A percentile compares a stretch with the other conserved stretches of the same genome.
Conservation (phyloP, 2,113 vertebrate genomes). For the Acrocephalus arundinaceus region DNA sequence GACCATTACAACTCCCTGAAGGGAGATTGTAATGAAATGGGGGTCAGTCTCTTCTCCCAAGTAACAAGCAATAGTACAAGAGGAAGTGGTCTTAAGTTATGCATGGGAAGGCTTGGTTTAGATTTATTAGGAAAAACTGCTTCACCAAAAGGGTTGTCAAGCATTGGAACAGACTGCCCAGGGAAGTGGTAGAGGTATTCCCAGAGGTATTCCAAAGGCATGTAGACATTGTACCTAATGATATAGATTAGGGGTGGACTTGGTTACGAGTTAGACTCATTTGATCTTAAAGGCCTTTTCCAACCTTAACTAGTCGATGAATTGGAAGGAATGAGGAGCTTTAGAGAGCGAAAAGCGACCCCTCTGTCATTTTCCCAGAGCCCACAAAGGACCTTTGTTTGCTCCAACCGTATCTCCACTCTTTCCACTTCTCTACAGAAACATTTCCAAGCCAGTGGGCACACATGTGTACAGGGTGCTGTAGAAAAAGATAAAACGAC, state of each 20-base stretch:
- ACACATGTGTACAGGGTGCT: not conserved
- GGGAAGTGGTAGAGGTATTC: not conserved
- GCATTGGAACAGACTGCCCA: not conserved
- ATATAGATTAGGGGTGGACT: not conserved
- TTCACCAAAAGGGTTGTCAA: not conserved
- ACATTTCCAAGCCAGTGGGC: conserved; percentile 30
- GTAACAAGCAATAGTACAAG: not conserved
- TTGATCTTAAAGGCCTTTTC: not conserved
- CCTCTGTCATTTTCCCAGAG: not conserved
- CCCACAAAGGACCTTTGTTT: conserved; percentile 45
- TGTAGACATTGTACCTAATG: not conserved
- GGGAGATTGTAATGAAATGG: not conserved
- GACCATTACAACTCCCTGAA: not conserved
- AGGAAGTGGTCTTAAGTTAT: not conserved
- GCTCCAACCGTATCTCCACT: not conserved
- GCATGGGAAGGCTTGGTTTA: not conserved
- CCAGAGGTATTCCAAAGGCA: not conserved
- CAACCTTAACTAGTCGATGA: not conserved
- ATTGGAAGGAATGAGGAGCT: not conserved
- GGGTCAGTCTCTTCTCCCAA: not conserved
- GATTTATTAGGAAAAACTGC: not conserved
- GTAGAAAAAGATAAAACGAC: not conserved
- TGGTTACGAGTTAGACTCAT: not conserved
- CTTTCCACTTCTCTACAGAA: conserved; percentile 17
- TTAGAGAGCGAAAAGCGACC: conserved; percentile 2